Conservation (phyloP, 2,113 vertebrate genomes). For the Coregonus clupeaformis region DNA sequence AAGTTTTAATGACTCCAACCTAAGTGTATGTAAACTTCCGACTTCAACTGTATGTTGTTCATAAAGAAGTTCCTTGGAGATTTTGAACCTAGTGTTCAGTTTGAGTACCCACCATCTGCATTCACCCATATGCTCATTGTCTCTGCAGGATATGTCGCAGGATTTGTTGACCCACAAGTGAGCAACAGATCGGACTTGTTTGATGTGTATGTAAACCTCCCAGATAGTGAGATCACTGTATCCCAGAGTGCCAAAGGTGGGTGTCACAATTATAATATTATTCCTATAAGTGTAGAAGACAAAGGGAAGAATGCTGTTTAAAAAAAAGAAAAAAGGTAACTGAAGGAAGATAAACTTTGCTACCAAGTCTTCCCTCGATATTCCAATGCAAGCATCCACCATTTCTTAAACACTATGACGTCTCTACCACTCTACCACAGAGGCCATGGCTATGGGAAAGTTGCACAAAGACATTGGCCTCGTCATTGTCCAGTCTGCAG, state of each 20-base stretch:
- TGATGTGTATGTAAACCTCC: conserved; percentile 90
- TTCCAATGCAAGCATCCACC: no score
- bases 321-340: not conserved
- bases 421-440: conserved; percentile 68
- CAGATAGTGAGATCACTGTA: conserved; percentile 85
- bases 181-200: conserved; percentile 85
- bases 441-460: conserved; percentile 94
- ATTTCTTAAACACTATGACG: not conserved
- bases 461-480: conserved; percentile 92
- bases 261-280: conserved; percentile 8
- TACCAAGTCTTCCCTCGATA: not conserved
- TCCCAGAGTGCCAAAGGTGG: conserved; percentile 86
- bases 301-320: not conserved
- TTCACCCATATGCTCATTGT: conserved; percentile 12
- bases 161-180: conserved; percentile 87
- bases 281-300: no score
- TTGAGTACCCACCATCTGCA: conserved; percentile 18
- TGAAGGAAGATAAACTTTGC: not conserved
- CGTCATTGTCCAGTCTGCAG: conserved; percentile 87
- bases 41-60: no score
- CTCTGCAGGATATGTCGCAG: conserved; percentile 85
- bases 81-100: no score
- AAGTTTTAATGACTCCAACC: no score
- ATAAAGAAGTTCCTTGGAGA: no score
- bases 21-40: no score